Percentiles rank a stretch among this genome's conserved stretches.
These are phyloP conservation scores for Platysteira castanea DNA, from an alignment of 2,113 vertebrate genomes.

Conservation along the genomic window DNA sequence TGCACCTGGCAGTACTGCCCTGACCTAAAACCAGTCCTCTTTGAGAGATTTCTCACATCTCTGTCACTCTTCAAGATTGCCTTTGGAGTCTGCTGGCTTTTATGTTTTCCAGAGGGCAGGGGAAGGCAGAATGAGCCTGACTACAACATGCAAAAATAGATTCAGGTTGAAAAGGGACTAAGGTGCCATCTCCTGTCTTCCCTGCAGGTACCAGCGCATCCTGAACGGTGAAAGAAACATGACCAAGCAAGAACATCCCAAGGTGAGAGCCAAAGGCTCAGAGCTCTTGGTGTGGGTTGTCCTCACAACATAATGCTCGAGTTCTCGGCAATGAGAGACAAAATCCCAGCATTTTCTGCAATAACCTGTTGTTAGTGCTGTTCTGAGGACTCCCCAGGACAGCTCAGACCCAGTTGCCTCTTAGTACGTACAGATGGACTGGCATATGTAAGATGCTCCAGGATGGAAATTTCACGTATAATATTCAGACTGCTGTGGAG, in stretches of 20 bases:
- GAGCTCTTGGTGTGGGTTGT: background rate
- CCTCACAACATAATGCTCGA: background rate
- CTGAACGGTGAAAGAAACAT: conserved; percentile 45
- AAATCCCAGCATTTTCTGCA: background rate
- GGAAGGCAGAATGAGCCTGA: background rate
- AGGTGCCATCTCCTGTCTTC: background rate
- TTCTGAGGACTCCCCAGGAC: background rate
- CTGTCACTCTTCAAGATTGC: background rate
- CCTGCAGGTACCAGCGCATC: conserved; percentile 78
- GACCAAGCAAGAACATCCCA: conserved; percentile 31
- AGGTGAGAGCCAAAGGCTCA: conserved; percentile 62
- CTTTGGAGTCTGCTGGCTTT: background rate
- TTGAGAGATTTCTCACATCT: background rate
- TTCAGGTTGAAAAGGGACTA: background rate
- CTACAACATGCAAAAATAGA: background rate
- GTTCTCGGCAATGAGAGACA: background rate
- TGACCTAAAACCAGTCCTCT: background rate
- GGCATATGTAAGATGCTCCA: background rate
- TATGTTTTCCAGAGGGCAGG: background rate
- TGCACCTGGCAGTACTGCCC: no score
- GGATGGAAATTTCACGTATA: background rate
- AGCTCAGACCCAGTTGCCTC: background rate
- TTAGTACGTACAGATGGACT: background rate
- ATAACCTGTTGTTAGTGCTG: background rate
- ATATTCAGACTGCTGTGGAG: background rate